Evolutionary conservation across 2,113 vertebrate genomes (phyloP), one percentile per base, ranked within the genome.

Genomic region (Corythaeola cristata): DNA sequence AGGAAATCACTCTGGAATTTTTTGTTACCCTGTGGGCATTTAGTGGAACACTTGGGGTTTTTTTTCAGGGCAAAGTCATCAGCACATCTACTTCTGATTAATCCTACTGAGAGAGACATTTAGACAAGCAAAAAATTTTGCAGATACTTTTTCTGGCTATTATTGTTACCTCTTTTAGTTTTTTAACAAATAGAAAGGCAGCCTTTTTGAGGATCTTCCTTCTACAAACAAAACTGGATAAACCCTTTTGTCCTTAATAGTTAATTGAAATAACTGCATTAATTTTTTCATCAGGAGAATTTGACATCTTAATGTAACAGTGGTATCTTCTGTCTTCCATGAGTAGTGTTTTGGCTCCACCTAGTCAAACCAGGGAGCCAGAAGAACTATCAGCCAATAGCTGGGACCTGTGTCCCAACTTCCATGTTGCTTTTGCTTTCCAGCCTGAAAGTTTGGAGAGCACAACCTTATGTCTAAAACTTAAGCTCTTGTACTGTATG

Each of bases 321-420:
- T 53, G 14, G 1, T 60, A 23, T 82, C 12, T 87, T 86, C 39
- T 74, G 12, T 50, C 21, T 85, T 69, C 16, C 32, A n/a, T 0
- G 0, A 15, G 50, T 64, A 5, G 3, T 0, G 0, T 56, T 77
- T 74, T 66, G 50, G 26, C 22, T 78, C 19, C 39, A 33, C 30
- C 30, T 77, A 30, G 55, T 28, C 85, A 35, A 69, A 63, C 26
- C 19, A 87, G 44, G 44, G 39, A 85, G 52, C 52, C 44, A 41
- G 26, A 58, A 55, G 55, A 74, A 45, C 52, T 3, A 1, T 62
- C n/a, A 66, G n/a, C 39, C 55, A 55, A 0, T 0, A 0, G 15
- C 1, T 72, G 44, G 44, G 52, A 79, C 22, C 66, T 59, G 26
- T 0, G 0, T 72, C 60, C 49, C 3, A 5, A 5, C 44, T 80